A percentile compares a stretch with the other conserved stretches of the same genome.
phyloP scores from a whole-genome alignment of 2,888 invertebrate species.

The Amaurobius ferox region DNA sequence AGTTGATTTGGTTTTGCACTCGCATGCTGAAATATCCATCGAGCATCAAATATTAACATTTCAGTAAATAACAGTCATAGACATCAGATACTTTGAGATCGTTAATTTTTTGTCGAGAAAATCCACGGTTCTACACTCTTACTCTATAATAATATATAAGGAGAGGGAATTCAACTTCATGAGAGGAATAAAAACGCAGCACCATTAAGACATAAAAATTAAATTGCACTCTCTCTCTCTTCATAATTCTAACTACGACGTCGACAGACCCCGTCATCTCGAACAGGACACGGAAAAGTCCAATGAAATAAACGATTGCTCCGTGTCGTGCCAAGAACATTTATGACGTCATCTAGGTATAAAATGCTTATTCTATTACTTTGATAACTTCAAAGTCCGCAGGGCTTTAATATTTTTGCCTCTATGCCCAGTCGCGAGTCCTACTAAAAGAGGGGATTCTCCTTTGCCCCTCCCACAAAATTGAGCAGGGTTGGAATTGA shows the following conservation, averaged over 20 bases:
- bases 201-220: constrained; percentile 65
- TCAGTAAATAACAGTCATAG: not conserved
- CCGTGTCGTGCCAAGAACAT: not conserved
- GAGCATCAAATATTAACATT: not conserved
- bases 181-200: constrained; percentile 53
- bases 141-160: not conserved
- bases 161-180: not conserved
- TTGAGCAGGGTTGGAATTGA: constrained; percentile 52
- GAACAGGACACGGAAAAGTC: constrained; percentile 12
- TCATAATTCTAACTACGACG: constrained; percentile 11
- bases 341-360: constrained; percentile 51
- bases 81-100: not conserved
- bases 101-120: constrained; percentile 3
- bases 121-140: not conserved
- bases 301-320: not conserved
- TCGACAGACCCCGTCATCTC: not conserved
- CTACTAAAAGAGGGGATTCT: constrained; percentile 24
- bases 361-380: constrained; percentile 69
- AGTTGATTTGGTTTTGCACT: no score
- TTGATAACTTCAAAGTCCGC: constrained; percentile 62
- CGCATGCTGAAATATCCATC: no score
- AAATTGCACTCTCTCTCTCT: constrained; percentile 41
- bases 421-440: not conserved
- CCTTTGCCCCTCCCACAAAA: constrained; percentile 46
- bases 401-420: constrained; percentile 12